Evolutionary conservation across 2,797 vertebrate species (phyloP).

Genomic region (Heliangelus exortis): DNA sequence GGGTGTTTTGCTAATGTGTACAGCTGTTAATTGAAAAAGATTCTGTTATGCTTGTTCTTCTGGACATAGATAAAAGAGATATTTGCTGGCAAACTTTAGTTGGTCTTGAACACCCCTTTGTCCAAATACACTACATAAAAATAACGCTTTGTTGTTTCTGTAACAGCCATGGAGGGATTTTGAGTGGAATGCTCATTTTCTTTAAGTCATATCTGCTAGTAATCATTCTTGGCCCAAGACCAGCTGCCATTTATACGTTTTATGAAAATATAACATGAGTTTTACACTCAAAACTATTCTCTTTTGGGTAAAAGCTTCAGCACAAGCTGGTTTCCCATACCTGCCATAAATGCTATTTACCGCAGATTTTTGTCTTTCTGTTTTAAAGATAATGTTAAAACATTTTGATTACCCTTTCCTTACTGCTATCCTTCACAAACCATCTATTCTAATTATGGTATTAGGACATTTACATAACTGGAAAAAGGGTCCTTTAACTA

Average conservation of each 20-base stretch:
- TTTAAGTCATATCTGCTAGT: conserved; percentile 80
- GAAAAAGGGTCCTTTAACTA: conserved; percentile 81
- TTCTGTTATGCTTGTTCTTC: conserved; percentile 69
- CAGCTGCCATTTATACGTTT: conserved; percentile 81
- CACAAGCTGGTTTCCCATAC: conserved; percentile 61
- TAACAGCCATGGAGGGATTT: conserved; percentile 76
- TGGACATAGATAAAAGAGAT: conserved; percentile 72
- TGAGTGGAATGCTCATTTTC: conserved; percentile 78
- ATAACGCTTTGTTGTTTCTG: conserved; percentile 79
- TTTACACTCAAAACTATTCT: conserved; percentile 73
- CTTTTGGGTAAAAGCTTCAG: conserved; percentile 74
- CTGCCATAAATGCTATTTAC: conserved; percentile 75
- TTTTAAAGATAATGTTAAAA: conserved; percentile 74
- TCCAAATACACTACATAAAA: conserved; percentile 75
- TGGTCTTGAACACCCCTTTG: conserved; percentile 74
- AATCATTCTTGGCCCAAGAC: conserved; percentile 80
- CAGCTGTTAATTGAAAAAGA: conserved; percentile 78
- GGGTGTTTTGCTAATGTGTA: conserved; percentile 65
- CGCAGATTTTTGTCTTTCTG: conserved; percentile 72
- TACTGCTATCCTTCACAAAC: conserved; percentile 78
- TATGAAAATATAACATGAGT: conserved; percentile 79
- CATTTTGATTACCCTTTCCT: conserved; percentile 80
- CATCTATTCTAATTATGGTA: conserved; percentile 83
- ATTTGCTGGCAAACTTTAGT: conserved; percentile 73
- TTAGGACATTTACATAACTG: conserved; percentile 83